These are phyloP conservation scores for Aldrovandia affinis DNA, from an alignment of 2,797 vertebrate species.

Conservation along the genomic window DNA sequence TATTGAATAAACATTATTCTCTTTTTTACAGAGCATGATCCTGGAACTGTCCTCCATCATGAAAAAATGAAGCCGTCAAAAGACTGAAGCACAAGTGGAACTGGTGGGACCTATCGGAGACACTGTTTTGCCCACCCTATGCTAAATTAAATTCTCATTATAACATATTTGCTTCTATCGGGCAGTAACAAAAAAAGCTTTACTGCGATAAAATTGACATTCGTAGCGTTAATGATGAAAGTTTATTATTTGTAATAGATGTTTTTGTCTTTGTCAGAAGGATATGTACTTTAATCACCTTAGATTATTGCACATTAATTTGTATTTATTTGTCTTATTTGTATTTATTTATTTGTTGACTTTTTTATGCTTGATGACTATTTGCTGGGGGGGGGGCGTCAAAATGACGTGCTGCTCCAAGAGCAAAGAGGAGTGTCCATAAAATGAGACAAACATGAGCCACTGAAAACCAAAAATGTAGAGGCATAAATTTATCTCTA, in stretches of 20 bases:
- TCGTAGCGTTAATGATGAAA: background rate
- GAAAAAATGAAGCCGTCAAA: constrained; percentile 81
- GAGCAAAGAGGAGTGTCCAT: constrained; percentile 39
- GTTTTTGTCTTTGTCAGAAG: background rate
- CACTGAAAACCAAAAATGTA: background rate
- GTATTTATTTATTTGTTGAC: too few species aligned
- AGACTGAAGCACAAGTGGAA: background rate
- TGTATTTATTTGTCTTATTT: too few species aligned
- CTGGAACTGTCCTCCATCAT: constrained; percentile 94
- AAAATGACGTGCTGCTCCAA: constrained; percentile 44
- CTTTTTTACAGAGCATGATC: constrained; percentile 87
- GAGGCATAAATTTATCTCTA: background rate
- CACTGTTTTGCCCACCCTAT: constrained; percentile 28
- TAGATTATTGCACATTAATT: background rate
- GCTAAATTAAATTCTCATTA: constrained; percentile 33
- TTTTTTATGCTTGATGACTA: constrained; percentile 3
- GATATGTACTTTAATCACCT: background rate
- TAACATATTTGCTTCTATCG: constrained; percentile 34
- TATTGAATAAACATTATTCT: constrained; percentile 37
- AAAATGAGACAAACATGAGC: constrained; percentile 46
- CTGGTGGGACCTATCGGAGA: constrained; percentile 16
- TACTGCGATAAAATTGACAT: constrained; percentile 25
- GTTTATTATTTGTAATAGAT: constrained; percentile 20
- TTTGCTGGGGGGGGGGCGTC: constrained; percentile 21
- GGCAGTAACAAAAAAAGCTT: constrained; percentile 14